phyloP scores from a whole-genome alignment of 2,888 invertebrate species.

The Nemoura dubitans region DNA sequence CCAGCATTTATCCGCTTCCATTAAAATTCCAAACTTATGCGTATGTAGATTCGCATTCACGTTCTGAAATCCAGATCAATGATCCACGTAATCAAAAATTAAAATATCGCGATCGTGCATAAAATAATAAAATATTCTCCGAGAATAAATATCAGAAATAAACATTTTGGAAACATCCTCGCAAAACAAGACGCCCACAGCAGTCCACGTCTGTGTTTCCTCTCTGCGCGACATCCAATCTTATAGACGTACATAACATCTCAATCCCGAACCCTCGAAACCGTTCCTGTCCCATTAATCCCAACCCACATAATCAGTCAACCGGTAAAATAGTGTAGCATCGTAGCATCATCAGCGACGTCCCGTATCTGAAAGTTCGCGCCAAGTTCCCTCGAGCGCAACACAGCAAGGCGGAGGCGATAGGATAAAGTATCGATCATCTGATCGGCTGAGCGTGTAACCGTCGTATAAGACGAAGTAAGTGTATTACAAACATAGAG shows the following conservation, averaged over 20 bases:
- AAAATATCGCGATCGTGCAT: neutral
- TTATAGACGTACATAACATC: neutral
- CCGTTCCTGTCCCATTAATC: neutral
- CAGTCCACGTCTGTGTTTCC: neutral
- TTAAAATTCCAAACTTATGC: too few species aligned
- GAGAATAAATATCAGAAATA: too few species aligned
- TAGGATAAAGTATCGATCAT: neutral
- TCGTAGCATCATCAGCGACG: neutral
- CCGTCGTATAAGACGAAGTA: neutral
- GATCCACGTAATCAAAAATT: neutral
- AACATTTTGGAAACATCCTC: too few species aligned
- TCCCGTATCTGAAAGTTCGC: neutral
- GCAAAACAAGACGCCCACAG: too few species aligned
- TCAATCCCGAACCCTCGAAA: neutral
- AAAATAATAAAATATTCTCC: neutral
- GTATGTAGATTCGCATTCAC: too few species aligned
- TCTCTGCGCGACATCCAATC: neutral
- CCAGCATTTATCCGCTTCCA: too few species aligned
- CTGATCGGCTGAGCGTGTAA: neutral
- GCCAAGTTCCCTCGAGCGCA: neutral
- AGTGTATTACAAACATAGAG: neutral
- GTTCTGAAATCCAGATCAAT: neutral
- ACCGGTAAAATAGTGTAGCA: constrained; percentile 5
- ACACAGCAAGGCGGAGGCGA: neutral
- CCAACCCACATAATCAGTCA: neutral